Base-by-base conservation (phyloP, 2,113 vertebrate species). In the Ammodytes marinus region DNA sequence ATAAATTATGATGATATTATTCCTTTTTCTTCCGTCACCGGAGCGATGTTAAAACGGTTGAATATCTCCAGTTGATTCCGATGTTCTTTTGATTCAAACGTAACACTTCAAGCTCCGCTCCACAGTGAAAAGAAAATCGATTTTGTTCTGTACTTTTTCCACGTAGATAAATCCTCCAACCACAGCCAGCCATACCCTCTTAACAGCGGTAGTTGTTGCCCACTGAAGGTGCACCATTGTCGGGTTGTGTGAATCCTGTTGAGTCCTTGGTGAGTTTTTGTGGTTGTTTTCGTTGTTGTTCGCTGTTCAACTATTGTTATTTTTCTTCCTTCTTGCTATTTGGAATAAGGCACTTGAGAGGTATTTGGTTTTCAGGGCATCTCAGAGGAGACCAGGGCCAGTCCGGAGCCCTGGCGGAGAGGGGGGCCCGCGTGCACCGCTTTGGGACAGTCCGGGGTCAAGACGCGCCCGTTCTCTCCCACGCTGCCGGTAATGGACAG, bases 341-440 rank as follows among this genome's bases (percentile, higher is more conserved):
- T 84, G 80, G 95, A 93, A 94, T 99, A 99, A 99, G 98, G 98
- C 98, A 99, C 98, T 98, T 97, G 79, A 79, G 96, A 96, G 94
- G 91, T 95, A 96, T 99, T 99, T 99, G 97, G 97, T 98, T 97
- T 98, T 99, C 96, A 99, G 93, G 98, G 98, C 94, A 99, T 96
- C 95, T 99, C 98, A 61, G 98, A 97, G 95, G 98, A 97, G 94
- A 99, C 97, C 93, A 99, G 96, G 94, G 98, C 98, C 93, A 99
- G 95, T 93, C 98, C 98, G 84, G 98, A 98, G 95, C 97, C 97
- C 94, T 98, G 98, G 93, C 97, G 97, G 88, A 99, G 96, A 84
- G 98, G 95, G 57, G 97, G 95, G 91, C 97, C 98, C 43, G 97
- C 61, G 91, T 99, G 98, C 55, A 99, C 92, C 43, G 98, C 97